phyloP scores from a whole-genome alignment of 2,113 vertebrate species.

The human (Homo sapiens) region GRCh38 chr11:100012501-100013000 shows the following conservation, averaged over 20 bases:
- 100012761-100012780: not conserved
- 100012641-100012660: not conserved
- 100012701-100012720: not conserved
- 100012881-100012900: not conserved
- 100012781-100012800: not conserved
- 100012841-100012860: not conserved
- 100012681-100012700: not conserved
- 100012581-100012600: not conserved
- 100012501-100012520: not conserved
- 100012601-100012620: not conserved
- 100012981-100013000: not conserved
- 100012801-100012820: not conserved
- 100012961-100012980: not conserved
- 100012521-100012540: not conserved
- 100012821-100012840: not conserved
- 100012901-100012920: not conserved
- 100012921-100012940: not conserved
- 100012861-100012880: not conserved
- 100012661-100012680: not conserved
- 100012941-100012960: not conserved
- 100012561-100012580: not conserved
- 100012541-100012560: not conserved
- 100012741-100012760: not conserved
- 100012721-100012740: not conserved
- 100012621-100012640: not conserved